These are phyloP conservation scores for Diabrotica balteata DNA, from an alignment of 2,888 invertebrate species.

Conservation along the genomic window DNA sequence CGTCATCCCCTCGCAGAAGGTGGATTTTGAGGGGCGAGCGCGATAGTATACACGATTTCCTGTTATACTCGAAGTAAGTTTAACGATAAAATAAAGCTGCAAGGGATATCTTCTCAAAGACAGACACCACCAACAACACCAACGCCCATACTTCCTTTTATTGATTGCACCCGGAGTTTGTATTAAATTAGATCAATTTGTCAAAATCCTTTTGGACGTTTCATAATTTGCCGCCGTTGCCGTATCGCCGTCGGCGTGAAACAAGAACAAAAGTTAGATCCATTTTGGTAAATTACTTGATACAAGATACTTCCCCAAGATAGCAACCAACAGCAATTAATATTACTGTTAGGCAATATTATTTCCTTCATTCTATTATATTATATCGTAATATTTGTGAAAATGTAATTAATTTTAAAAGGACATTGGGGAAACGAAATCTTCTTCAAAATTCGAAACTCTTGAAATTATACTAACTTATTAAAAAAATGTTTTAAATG, in stretches of 20 bases:
- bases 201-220: conserved; percentile 50
- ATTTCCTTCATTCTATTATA: background rate
- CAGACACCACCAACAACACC: conserved; percentile 20
- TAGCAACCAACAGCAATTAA: conserved; percentile 43
- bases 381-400: too few species aligned
- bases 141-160: conserved; percentile 37
- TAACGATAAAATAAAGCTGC: conserved; percentile 13
- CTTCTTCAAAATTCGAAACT: too few species aligned
- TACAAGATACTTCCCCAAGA: conserved; percentile 43
- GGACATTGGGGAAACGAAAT: too few species aligned
- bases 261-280: conserved; percentile 47
- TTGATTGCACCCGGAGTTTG: conserved; percentile 45
- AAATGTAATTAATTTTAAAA: too few species aligned
- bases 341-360: conserved; percentile 30
- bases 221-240: conserved; percentile 46
- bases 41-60: conserved; percentile 5
- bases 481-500: too few species aligned
- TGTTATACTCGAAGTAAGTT: conserved; percentile 5
- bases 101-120: conserved; percentile 29
- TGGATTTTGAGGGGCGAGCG: background rate
- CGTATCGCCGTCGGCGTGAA: conserved; percentile 25
- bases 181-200: conserved; percentile 53
- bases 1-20: too few species aligned
- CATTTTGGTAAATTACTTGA: conserved; percentile 47
- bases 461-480: too few species aligned